Percentiles rank a stretch among this genome's conserved stretches.
Conservation (phyloP, 1,140 invertebrate genomes). For the Caenorhabditis tropicalis region DNA sequence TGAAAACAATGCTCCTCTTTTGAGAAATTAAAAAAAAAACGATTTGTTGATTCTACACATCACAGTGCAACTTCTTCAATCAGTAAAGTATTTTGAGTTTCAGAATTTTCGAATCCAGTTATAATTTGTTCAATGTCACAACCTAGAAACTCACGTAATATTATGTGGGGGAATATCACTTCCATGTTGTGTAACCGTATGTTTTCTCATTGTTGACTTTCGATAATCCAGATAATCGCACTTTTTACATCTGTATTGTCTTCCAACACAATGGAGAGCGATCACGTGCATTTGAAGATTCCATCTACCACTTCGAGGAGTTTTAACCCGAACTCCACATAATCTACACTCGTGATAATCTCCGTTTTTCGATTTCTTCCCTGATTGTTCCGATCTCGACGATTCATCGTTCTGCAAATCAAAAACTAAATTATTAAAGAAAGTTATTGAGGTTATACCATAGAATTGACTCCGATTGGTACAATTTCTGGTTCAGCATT, state of each 20-base stretch:
- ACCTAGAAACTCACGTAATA: constrained; percentile 38
- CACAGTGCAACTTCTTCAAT: too few relatives aligned
- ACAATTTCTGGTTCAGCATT: not conserved
- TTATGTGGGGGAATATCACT: constrained; percentile 37
- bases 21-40: too few relatives aligned
- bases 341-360: constrained; percentile 22
- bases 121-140: too few relatives aligned
- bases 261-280: constrained; percentile 37
- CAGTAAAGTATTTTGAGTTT: too few relatives aligned
- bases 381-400: not conserved
- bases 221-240: constrained; percentile 42
- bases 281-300: constrained; percentile 55
- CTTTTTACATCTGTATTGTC: constrained; percentile 40
- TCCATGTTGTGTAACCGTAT: constrained; percentile 40
- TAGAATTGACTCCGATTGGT: not conserved
- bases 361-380: not conserved
- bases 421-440: not conserved
- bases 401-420: not conserved
- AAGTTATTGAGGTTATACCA: not conserved
- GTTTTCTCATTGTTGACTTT: constrained; percentile 49
- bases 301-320: constrained; percentile 48
- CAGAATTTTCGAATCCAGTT: too few relatives aligned
- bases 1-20: too few relatives aligned
- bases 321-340: constrained; percentile 42
- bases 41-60: too few relatives aligned